Evolutionary conservation across 1,140 invertebrate species (phyloP), one percentile per base, ranked within the genome.

Genomic region (Conopomorpha cramerella): DNA sequence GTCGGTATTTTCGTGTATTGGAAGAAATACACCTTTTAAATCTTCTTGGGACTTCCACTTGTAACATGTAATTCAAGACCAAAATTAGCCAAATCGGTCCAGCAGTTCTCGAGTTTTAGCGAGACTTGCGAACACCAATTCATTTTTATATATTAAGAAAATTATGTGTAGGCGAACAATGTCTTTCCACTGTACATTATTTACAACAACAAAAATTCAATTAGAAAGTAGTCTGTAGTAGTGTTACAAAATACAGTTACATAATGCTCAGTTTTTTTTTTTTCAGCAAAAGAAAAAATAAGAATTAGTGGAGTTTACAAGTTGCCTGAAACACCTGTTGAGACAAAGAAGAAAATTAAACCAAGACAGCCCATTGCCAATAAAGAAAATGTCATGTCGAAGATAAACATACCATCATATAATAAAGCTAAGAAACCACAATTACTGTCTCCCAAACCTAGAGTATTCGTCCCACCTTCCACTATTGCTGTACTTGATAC

Each of bases 301-400:
- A 57, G 62, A 36, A 66, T 70, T 26, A 73, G 68, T 51, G 65
- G 68, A 11, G 48, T 73, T 18, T 53, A 35, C 34, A 54, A 55
- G n/a, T 62, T 73, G 40, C 45, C 61, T 28, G 50, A 63, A 43
- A 72, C 67, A 32, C 64, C 67, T 31, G 29, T 51, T 12, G 17
- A 29, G 4, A 16, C 49, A 30, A 49, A 43, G 6, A 54, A 51
- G 34, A 19, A 41, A 28, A 3, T 39, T 4, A 53, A 35, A 39
- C 49, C 34, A 10, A 45, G 49, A 32, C 34, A 45, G 28, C 56
- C 52, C 16, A 33, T 51, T 23, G 39, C 42, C 4, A 60, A 65
- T 30, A 71, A 67, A 39, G 62, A 67, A 38, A 71, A 67, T 23
- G 39, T 41, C 14, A 42, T 48, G 12, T 40, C 44, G 18, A 13